Base-by-base conservation (phyloP, 35 echinoderm and acorn worm species). In the Chiridota heheva region DNA sequence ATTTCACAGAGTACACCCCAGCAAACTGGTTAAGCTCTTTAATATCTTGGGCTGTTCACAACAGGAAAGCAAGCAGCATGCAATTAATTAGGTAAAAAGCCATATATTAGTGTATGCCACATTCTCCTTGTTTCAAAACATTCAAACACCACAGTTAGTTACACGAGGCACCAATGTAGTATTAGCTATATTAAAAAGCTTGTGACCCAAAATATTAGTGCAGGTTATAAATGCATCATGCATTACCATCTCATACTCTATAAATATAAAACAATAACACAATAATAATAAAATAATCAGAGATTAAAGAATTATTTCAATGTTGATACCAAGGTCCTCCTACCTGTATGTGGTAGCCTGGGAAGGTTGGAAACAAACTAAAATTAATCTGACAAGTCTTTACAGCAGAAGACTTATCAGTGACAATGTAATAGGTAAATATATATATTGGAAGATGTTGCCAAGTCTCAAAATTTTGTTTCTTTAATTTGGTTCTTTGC, bases 11-110 rank as follows among this genome's bases (percentile, higher is more conserved):
- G 58, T 91, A 97, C 22, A 97, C 76, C 13, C 94, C 94, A 71
- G 94, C 94, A 88, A 97, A 97, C 46, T 88, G 94, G 61, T 91
- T 88, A 41, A 91, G 84, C 75, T 97, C 89, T 74, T 91, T 91
- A 72, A 87, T 45, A 74, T 97, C 94, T 65, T 86, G 77, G 34
- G 88, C 94, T 97, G 75, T 77, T 46, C 12, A 32, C 17, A 37
- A 57, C 41, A 40, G 60, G 39, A 78, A 31, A 39, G 32, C 44
- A 42, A 60, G 28, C 37, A 78, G 61, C 84, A 86, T 80, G 59
- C 58, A 78, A 51, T 46, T 10, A 63, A 13, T 66, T 17, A 27
- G 30, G 22, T 53, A 53, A 53, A 69, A 69, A 36, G 63, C 33
- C n/a, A 69, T 24, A 30, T 39, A 69, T 39, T 4, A 7, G 34